A percentile compares a stretch with the other conserved stretches of the same genome.
These are phyloP conservation scores for Clusia tigrina DNA, from an alignment of 2,888 invertebrate species.

Conservation along the genomic window DNA sequence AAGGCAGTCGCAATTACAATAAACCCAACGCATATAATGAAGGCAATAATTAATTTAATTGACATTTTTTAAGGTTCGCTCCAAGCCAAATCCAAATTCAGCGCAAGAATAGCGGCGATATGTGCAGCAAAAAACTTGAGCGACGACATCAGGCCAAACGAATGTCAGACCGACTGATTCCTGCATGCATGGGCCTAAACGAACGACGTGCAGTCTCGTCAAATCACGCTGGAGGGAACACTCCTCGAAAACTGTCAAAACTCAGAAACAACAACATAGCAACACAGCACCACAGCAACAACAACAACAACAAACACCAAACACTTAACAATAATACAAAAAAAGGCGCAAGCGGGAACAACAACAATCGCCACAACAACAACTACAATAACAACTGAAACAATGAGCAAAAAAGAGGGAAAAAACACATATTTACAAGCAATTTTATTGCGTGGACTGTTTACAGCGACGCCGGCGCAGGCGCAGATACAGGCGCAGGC, in stretches of 20 bases:
- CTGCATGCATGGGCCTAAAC: constrained; percentile 28
- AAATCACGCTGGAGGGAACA: constrained; percentile 46
- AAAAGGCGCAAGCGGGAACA: constrained; percentile 40
- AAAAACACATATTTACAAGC: constrained; percentile 44
- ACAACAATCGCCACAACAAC: constrained; percentile 41
- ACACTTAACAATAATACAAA: constrained; percentile 32
- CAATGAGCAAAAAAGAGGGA: constrained; percentile 20
- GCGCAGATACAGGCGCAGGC: constrained; percentile 35
- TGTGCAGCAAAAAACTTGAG: not conserved
- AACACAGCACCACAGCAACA: no score
- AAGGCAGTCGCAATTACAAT: constrained; percentile 20
- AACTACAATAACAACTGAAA: constrained; percentile 14
- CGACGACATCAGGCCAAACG: constrained; percentile 13
- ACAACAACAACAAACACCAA: constrained; percentile 26
- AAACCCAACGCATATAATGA: constrained; percentile 2
- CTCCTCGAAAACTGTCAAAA: constrained; percentile 55
- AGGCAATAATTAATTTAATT: constrained; percentile 62
- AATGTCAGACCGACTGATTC: constrained; percentile 16
- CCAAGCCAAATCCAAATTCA: constrained; percentile 7
- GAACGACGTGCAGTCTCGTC: constrained; percentile 51
- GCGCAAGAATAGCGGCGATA: not conserved
- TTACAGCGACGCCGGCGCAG: constrained; percentile 50
- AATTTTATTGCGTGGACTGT: constrained; percentile 59
- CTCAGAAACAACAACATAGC: constrained; percentile 36
- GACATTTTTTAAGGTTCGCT: constrained; percentile 56